Conservation (phyloP, 2,113 vertebrate species). For the Pseudopodoces humilis region DNA sequence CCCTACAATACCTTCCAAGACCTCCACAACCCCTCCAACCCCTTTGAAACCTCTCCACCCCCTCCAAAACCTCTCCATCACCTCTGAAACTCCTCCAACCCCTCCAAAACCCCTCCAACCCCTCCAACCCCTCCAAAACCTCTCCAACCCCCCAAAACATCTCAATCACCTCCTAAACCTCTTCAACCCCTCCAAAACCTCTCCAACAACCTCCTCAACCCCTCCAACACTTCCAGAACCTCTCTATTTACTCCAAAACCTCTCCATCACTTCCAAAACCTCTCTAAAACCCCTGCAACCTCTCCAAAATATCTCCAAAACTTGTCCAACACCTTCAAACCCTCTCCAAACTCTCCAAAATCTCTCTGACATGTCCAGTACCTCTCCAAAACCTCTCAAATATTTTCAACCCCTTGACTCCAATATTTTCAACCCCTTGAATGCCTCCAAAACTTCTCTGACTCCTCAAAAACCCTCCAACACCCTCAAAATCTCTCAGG, state of each 20-base stretch:
- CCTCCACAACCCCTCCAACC: no score
- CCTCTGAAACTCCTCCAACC: no score
- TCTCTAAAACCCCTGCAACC: not conserved
- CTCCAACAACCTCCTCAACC: not conserved
- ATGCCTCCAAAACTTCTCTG: not conserved
- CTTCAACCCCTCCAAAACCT: not conserved
- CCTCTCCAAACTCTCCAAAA: not conserved
- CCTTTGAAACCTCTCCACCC: not conserved
- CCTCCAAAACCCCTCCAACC: not conserved
- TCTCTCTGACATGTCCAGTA: not conserved
- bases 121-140: no score
- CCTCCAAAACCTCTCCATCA: not conserved
- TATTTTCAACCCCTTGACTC: not conserved
- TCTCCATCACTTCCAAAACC: not conserved
- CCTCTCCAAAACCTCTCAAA: not conserved
- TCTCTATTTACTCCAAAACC: not conserved
- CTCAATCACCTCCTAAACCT: not conserved
- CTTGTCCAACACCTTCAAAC: accelerated
- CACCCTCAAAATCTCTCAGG: not conserved
- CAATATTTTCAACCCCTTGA: not conserved
- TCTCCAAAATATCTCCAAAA: no score
- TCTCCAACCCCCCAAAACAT: not conserved
- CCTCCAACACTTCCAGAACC: not conserved
- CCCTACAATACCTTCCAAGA: no score
- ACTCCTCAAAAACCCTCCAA: not conserved